A percentile compares a stretch with the other conserved stretches of the same genome.
Evolutionary conservation across 2,113 vertebrate genomes (phyloP).

Genomic region (Atherinomorus stipes): DNA sequence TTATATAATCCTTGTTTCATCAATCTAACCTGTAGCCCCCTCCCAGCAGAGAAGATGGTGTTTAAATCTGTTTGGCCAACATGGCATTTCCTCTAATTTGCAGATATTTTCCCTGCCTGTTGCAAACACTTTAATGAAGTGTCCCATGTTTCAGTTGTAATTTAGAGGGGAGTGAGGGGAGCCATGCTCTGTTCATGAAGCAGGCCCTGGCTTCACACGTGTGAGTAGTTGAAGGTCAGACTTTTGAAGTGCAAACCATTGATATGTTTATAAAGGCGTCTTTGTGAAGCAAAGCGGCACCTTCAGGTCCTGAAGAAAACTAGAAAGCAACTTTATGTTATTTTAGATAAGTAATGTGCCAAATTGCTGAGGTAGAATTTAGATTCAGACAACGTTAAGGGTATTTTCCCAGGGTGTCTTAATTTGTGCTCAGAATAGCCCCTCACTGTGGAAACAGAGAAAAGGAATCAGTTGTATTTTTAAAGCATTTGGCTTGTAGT

Average conservation of each 20-base stretch:
- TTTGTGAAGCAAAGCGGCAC: constrained; percentile 40
- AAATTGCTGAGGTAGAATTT: constrained; percentile 12
- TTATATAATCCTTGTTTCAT: constrained; percentile 42
- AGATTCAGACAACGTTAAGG: constrained; percentile 7
- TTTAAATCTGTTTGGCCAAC: constrained; percentile 68
- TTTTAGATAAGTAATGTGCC: constrained; percentile 53
- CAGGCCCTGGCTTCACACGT: constrained; percentile 30
- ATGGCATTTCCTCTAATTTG: constrained; percentile 72
- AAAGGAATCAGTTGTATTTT: constrained; percentile 68
- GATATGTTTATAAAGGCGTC: constrained; percentile 49
- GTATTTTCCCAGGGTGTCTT: constrained; percentile 27
- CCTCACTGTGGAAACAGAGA: constrained; percentile 41
- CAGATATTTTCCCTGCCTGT: constrained; percentile 52
- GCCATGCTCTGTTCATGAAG: constrained; percentile 58
- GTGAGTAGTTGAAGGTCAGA: constrained; percentile 16
- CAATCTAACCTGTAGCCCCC: constrained; percentile 33
- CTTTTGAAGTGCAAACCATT: constrained; percentile 27
- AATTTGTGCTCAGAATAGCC: constrained; percentile 36
- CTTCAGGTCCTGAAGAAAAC: background rate
- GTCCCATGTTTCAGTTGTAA: constrained; percentile 58
- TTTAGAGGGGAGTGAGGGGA: constrained; percentile 43
- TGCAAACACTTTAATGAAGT: constrained; percentile 69
- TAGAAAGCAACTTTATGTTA: constrained; percentile 43
- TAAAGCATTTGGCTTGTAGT: constrained; percentile 78
- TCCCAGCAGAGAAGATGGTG: constrained; percentile 37